Conservation (phyloP, 2,797 vertebrate genomes). For the Phrynocephalus vlangalii region DNA sequence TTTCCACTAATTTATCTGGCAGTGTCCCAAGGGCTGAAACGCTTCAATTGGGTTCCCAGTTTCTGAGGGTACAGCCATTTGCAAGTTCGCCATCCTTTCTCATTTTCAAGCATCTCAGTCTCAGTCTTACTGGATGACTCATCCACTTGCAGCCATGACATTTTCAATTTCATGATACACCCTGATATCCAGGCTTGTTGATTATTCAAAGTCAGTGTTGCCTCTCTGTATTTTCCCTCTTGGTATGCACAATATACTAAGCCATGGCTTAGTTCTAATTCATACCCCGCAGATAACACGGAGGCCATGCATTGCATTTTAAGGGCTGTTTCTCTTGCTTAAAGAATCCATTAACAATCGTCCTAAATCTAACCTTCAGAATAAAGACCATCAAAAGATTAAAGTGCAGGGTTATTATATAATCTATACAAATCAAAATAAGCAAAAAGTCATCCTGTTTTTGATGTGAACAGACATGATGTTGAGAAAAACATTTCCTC, state of each 20-base stretch:
- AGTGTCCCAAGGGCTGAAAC: too few relatives aligned
- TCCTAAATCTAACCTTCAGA: slow-evolving; percentile 15
- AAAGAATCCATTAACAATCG: too few relatives aligned
- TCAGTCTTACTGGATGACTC: too few relatives aligned
- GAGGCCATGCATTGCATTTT: not conserved
- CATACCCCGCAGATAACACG: not conserved
- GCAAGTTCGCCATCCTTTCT: too few relatives aligned
- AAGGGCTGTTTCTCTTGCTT: too few relatives aligned
- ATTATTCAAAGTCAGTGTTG: not conserved
- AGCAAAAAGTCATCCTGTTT: not conserved
- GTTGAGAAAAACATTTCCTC: slow-evolving; percentile 20
- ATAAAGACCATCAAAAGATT: not conserved
- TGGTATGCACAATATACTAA: not conserved
- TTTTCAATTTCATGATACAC: not conserved
- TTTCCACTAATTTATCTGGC: too few relatives aligned
- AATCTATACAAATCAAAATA: not conserved
- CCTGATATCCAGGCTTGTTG: not conserved
- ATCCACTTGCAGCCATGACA: not conserved
- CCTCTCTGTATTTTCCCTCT: not conserved
- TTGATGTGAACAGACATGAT: not conserved
- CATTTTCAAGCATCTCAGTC: too few relatives aligned
- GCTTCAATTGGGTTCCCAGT: too few relatives aligned
- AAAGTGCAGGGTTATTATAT: slow-evolving; percentile 15
- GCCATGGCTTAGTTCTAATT: not conserved
- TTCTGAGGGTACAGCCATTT: too few relatives aligned